These are phyloP conservation scores for Clitarchus hookeri DNA, from an alignment of 2,888 invertebrate species.

Conservation along the genomic window DNA sequence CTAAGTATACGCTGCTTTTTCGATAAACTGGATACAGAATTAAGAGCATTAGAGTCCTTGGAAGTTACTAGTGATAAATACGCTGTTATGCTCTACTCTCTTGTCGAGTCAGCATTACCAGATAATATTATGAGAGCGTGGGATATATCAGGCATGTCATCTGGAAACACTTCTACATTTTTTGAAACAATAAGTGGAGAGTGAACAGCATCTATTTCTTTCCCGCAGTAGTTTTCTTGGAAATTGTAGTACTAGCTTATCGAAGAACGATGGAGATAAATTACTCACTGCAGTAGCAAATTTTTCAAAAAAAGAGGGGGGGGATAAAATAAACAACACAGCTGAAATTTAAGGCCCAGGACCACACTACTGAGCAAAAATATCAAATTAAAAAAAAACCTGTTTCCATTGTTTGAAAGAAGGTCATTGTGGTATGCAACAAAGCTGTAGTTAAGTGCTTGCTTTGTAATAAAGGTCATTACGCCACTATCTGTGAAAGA, in stretches of 20 bases:
- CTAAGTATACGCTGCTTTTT: background rate
- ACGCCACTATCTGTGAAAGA: too few relatives aligned
- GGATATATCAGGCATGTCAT: background rate
- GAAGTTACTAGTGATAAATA: background rate
- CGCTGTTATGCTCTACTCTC: background rate
- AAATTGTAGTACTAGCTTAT: background rate
- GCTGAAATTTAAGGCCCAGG: background rate
- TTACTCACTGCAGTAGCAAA: background rate
- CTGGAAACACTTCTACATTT: background rate
- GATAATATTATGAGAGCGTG: background rate
- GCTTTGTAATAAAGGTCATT: too few relatives aligned
- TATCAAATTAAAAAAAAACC: background rate
- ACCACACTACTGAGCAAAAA: background rate
- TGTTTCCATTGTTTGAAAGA: background rate
- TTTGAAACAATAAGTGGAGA: background rate
- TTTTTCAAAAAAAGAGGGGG: too few relatives aligned
- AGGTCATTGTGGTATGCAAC: background rate
- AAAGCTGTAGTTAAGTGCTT: too few relatives aligned
- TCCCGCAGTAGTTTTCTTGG: background rate
- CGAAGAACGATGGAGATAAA: background rate
- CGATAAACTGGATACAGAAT: background rate
- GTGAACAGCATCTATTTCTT: background rate
- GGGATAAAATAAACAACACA: background rate
- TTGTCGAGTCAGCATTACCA: background rate
- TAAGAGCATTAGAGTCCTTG: background rate